A percentile compares a stretch with the other conserved stretches of the same genome.
These are phyloP conservation scores for Abrostola triplasia DNA, from an alignment of 2,888 invertebrate species.

Conservation along the genomic window DNA sequence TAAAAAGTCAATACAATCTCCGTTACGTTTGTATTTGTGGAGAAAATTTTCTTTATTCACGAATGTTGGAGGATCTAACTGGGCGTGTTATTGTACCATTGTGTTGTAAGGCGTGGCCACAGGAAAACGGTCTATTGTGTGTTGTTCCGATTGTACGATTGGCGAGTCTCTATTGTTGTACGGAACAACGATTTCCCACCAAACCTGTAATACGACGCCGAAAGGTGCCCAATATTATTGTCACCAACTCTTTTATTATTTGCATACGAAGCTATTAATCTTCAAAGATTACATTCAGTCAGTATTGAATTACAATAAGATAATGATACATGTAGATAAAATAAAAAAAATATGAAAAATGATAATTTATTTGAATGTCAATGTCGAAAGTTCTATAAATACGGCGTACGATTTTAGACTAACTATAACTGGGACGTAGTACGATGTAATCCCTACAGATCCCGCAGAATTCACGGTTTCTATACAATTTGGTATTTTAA, in stretches of 20 bases:
- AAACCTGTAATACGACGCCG: conserved; percentile 55
- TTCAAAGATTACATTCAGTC: conserved; percentile 20
- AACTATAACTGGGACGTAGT: conserved; percentile 39
- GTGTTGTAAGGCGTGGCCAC: conserved; percentile 83
- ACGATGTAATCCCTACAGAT: conserved; percentile 41
- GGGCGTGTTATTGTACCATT: conserved; percentile 84
- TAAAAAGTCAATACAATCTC: conserved; percentile 88
- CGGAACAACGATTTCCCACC: conserved; percentile 56
- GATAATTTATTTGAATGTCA: conserved; percentile 49
- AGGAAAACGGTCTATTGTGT: conserved; percentile 84
- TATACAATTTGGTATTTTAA: conserved; percentile 28
- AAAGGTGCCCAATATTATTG: conserved; percentile 44
- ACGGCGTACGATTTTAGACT: conserved; percentile 39
- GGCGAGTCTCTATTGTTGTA: conserved; percentile 76
- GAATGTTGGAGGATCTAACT: conserved; percentile 70
- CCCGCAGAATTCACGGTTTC: conserved; percentile 24
- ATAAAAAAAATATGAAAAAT: conserved; percentile 16
- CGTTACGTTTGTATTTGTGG: conserved; percentile 81
- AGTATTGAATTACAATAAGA: conserved; percentile 33
- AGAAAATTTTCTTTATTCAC: conserved; percentile 86
- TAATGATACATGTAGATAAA: conserved; percentile 18
- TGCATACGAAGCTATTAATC: conserved; percentile 25
- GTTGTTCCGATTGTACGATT: conserved; percentile 75
- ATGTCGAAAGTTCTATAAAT: conserved; percentile 53
- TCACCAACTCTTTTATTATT: conserved; percentile 39